These are phyloP conservation scores for Hydropsyche tenuis DNA, from an alignment of 1,140 invertebrate genomes.

Conservation along the genomic window DNA sequence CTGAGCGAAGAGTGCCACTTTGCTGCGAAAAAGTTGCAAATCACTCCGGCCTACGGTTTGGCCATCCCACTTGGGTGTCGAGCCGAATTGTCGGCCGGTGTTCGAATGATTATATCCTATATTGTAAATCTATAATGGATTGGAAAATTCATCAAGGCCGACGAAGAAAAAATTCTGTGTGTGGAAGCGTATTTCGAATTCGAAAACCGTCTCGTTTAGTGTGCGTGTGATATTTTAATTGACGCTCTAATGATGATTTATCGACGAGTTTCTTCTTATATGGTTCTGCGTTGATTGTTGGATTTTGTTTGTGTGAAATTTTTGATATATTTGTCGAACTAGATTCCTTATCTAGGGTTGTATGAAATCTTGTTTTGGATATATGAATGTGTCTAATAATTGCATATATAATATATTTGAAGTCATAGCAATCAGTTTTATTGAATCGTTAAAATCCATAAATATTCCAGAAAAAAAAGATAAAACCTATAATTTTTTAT, in stretches of 20 bases:
- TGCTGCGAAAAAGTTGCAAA: constrained; percentile 26
- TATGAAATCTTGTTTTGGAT: no score
- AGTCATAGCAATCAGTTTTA: no score
- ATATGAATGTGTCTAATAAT: no score
- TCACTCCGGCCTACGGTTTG: constrained; percentile 20
- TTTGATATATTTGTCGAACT: no score
- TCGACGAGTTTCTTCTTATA: not conserved
- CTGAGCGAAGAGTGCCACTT: not conserved
- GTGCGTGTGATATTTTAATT: not conserved
- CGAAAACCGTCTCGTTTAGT: not conserved
- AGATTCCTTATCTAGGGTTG: no score
- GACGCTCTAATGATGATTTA: no score
- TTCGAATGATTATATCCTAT: not conserved
- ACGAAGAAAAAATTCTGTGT: not conserved
- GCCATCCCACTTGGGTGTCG: constrained; percentile 10
- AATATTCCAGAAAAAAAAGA: no score
- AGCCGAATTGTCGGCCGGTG: not conserved
- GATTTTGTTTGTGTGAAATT: no score
- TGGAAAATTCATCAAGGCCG: constrained; percentile 14
- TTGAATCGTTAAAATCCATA: no score
- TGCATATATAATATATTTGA: no score
- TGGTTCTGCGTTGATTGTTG: no score
- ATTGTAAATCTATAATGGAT: not conserved
- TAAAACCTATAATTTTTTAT: no score
- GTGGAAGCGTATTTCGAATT: not conserved